Evolutionary conservation across 23 tunicate genomes (phyloP).

Genomic region (Botrylloides violaceus): DNA sequence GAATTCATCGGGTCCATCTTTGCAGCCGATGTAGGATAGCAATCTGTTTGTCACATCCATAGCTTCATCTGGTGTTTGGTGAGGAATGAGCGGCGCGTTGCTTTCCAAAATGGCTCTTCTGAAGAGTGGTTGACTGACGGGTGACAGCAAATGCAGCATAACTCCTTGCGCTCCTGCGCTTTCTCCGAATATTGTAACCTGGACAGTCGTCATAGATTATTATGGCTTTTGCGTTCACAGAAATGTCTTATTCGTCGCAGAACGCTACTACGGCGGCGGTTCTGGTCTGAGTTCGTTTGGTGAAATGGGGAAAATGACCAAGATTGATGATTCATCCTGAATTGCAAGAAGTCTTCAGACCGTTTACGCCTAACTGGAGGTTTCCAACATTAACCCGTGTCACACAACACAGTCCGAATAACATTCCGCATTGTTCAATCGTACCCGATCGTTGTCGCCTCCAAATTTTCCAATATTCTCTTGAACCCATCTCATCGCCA

Average conservation of each 20-base stretch:
- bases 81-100: conserved; percentile 18
- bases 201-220: too few relatives aligned
- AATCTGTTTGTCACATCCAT: conserved; percentile 18
- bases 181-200: conserved; percentile 24
- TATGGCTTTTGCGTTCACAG: too few relatives aligned
- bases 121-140: conserved; percentile 10
- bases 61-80: conserved; percentile 24
- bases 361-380: too few relatives aligned
- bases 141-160: conserved; percentile 20
- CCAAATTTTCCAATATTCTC: conserved; percentile 46
- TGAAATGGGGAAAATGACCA: too few relatives aligned
- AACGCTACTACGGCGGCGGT: too few relatives aligned
- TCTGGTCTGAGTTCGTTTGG: too few relatives aligned
- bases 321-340: too few relatives aligned
- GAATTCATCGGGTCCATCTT: not conserved
- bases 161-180: conserved; percentile 26
- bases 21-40: not conserved
- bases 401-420: too few relatives aligned
- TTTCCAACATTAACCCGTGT: not conserved
- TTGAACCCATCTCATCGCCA: conserved; percentile 52
- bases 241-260: too few relatives aligned
- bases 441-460: conserved; percentile 41
- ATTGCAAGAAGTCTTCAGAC: too few relatives aligned
- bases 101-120: conserved; percentile 21
- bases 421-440: conserved; percentile 8